Conservation (phyloP, 2,888 invertebrate species). For the Hydroisotoma schaefferi region DNA sequence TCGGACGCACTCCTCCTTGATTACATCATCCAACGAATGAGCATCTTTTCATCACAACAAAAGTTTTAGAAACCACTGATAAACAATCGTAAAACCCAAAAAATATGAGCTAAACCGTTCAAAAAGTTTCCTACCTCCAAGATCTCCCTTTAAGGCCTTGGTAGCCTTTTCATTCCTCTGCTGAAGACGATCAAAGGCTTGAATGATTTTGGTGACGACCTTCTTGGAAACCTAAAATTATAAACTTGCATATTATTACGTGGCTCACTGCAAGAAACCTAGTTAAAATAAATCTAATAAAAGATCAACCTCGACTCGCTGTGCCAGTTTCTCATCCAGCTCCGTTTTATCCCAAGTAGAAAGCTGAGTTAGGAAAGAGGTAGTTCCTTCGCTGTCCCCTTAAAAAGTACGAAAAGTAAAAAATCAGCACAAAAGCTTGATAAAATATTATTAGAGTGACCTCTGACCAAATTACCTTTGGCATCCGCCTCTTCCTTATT, state of each 20-base stretch:
- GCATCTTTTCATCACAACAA: slow-evolving; percentile 59
- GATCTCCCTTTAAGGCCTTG: slow-evolving; percentile 76
- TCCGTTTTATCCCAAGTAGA: slow-evolving; percentile 98
- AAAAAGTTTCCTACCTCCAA: slow-evolving; percentile 57
- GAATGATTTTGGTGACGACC: slow-evolving; percentile 93
- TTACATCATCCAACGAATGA: slow-evolving; percentile 72
- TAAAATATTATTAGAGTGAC: not conserved
- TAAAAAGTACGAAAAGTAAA: slow-evolving; percentile 14
- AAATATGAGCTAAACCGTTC: slow-evolving; percentile 11
- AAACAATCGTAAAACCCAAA: not conserved
- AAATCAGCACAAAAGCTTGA: not conserved
- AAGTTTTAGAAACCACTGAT: not conserved
- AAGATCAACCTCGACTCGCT: slow-evolving; percentile 82
- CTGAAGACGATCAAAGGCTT: slow-evolving; percentile 91
- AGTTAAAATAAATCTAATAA: no score
- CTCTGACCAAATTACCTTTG: slow-evolving; percentile 63
- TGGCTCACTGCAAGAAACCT: no score
- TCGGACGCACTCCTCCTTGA: slow-evolving; percentile 79
- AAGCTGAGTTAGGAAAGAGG: slow-evolving; percentile 88
- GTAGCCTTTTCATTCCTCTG: slow-evolving; percentile 95
- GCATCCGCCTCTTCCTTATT: slow-evolving; percentile 94
- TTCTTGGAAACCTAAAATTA: slow-evolving; percentile 77
- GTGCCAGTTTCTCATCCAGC: slow-evolving; percentile 89
- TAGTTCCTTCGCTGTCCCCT: slow-evolving; percentile 96
- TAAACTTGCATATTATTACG: no score